Base-by-base conservation (phyloP, 2,113 vertebrate species). In the Hippocampus guttulatus region DNA sequence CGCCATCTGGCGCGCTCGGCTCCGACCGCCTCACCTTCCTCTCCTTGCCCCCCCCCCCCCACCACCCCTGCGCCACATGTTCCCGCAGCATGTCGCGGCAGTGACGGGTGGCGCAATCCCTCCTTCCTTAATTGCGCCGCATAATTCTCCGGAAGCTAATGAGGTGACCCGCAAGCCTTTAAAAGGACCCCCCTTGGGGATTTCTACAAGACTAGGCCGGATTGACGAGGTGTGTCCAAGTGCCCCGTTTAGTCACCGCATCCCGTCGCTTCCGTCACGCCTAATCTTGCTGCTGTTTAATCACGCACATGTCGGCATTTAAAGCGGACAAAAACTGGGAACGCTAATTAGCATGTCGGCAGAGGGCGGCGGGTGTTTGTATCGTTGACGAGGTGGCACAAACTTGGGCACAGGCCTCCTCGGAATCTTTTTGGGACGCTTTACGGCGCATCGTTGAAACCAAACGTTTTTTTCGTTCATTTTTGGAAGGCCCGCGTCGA, bases 1-100 rank as follows among this genome's bases (percentile, higher is more conserved):
- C 85, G 87, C 90, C 90, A 91, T 91, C 90, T 91, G 90, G 84
- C 79, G 85, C 81, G 81, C 61, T 76, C 80, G 84, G 78, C 80
- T 84, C 62, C 84, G 63, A 51, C 72, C 77, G 71, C 66, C 75
- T 40, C 73, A 57, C 70, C 62, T 69, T 70, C n/a, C 70, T 64
- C 73, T 43, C 68, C 69, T 65, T 10, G 64, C 64, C 73, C 62
- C 66, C 7, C 45, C 57, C 52, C 75, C 84, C 77, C 76, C 81
- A 65, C 27, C n/a, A n/a, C n/a, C n/a, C n/a, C n/a, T n/a, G 25
- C 25, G 62, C 67, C 76, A 12, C 43, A 21, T 69, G 47, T 64
- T 64, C 55, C 66, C 57, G 60, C 25, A 8, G 40, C 52, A 65
- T 43, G 43, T 64, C 60, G 55, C 65, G 1, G 71, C 73, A 41